These are phyloP conservation scores for Trigoniulus corallinus DNA, from an alignment of 1,140 invertebrate genomes.

Conservation along the genomic window DNA sequence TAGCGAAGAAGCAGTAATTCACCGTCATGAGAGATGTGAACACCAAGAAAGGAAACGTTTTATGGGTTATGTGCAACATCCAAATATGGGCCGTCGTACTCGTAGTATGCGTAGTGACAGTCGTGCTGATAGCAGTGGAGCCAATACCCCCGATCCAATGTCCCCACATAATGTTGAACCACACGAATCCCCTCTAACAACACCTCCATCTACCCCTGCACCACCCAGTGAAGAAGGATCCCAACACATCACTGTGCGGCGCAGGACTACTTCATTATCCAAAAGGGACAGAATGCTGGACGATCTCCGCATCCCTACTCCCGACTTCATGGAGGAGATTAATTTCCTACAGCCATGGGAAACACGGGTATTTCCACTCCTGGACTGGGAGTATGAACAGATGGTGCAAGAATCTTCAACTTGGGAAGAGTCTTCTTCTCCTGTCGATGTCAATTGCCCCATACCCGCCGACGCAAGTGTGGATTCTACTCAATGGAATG, in stretches of 20 bases:
- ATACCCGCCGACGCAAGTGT: too few species aligned
- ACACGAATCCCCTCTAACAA: conserved; percentile 33
- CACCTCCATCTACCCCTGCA: conserved; percentile 38
- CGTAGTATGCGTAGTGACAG: conserved; percentile 32
- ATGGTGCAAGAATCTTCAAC: conserved; percentile 36
- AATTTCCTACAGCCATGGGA: conserved; percentile 41
- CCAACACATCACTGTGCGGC: conserved; percentile 22
- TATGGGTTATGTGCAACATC: conserved; percentile 46
- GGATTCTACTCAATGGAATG: too few species aligned
- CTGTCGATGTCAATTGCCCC: too few species aligned
- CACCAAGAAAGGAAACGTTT: conserved; percentile 59
- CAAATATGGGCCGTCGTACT: conserved; percentile 25
- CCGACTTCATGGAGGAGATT: conserved; percentile 10
- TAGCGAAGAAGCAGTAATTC: conserved; percentile 46
- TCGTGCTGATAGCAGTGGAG: conserved; percentile 47
- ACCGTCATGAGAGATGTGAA: conserved; percentile 56
- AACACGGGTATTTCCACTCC: conserved; percentile 50
- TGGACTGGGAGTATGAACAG: conserved; percentile 45
- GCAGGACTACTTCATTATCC: conserved; percentile 29
- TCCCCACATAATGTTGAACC: conserved; percentile 30
- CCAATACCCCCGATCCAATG: conserved; percentile 48
- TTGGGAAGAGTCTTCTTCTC: too few species aligned
- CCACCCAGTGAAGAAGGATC: conserved; percentile 20
- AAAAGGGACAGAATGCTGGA: conserved; percentile 16
- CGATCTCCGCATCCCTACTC: conserved; percentile 20